A percentile compares a stretch with the other conserved stretches of the same genome.
These are phyloP conservation scores for Aphelenchoides fujianensis DNA, from an alignment of 1,140 invertebrate genomes.

Conservation along the genomic window DNA sequence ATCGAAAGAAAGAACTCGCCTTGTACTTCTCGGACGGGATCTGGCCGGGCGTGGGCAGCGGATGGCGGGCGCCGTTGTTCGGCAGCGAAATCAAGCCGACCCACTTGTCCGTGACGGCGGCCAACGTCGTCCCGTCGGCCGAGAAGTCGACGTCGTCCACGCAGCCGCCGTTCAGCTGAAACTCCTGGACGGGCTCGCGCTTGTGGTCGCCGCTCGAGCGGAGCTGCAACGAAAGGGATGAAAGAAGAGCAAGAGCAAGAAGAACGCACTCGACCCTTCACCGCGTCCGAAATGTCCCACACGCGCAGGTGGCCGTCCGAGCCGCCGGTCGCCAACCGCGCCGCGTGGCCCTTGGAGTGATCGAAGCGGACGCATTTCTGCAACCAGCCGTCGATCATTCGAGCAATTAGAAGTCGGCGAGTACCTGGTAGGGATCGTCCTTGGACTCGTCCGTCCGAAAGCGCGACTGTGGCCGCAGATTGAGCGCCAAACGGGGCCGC, in stretches of 20 bases:
- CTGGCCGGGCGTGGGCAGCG: conserved; percentile 2
- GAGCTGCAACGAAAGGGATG: neutral
- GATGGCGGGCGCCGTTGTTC: neutral
- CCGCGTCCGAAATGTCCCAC: conserved; percentile 69
- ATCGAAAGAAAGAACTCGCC: neutral
- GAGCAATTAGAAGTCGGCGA: neutral
- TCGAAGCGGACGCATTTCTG: conserved; percentile 74
- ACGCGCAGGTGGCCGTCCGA: conserved; percentile 80
- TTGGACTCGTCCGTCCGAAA: neutral
- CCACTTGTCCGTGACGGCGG: neutral
- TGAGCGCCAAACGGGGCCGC: neutral
- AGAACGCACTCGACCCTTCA: conserved; percentile 9
- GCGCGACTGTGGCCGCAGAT: neutral
- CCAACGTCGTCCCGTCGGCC: neutral
- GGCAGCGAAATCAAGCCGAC: conserved; percentile 2
- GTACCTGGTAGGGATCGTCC: conserved; percentile 19
- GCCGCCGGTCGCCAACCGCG: conserved; percentile 82
- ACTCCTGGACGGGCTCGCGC: neutral
- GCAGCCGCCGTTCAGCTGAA: conserved; percentile 2
- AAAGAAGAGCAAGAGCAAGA: no score
- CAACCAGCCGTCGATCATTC: neutral
- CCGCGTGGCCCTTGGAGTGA: conserved; percentile 66
- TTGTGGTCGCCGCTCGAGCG: neutral
- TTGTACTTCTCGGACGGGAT: conserved; percentile 8
- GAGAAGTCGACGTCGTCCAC: conserved; percentile 7